phyloP scores from a whole-genome alignment of 2,888 invertebrate genomes.

The Hirtodrosophila confusa region DNA sequence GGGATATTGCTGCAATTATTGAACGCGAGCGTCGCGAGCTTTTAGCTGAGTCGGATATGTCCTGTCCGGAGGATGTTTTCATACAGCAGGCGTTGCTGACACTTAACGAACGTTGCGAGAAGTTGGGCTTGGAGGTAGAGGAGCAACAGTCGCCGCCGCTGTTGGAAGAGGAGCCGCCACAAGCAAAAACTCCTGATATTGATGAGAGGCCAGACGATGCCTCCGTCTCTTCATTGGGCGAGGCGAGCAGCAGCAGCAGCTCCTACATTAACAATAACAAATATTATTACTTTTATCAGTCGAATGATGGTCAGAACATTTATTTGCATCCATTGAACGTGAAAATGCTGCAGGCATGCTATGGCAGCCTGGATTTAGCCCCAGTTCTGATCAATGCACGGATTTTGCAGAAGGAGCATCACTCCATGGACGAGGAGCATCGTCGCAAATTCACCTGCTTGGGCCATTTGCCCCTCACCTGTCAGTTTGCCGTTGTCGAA shows the following conservation, averaged over 20 bases:
- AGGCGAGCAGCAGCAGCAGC: constrained; percentile 49
- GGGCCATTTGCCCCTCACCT: constrained; percentile 94
- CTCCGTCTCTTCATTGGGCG: constrained; percentile 59
- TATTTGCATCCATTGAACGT: constrained; percentile 96
- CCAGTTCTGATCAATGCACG: constrained; percentile 90
- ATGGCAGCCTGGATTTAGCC: constrained; percentile 91
- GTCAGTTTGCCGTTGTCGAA: constrained; percentile 95
- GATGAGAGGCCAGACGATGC: constrained; percentile 61
- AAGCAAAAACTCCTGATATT: constrained; percentile 47
- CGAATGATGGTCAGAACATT: constrained; percentile 95
- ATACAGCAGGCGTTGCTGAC: constrained; percentile 92
- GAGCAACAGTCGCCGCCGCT: constrained; percentile 36
- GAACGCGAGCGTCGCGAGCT: constrained; percentile 90
- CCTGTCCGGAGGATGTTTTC: constrained; percentile 93
- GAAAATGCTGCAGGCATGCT: constrained; percentile 93
- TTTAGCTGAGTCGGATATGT: constrained; percentile 87
- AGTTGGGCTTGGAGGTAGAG: constrained; percentile 62
- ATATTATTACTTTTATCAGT: constrained; percentile 85
- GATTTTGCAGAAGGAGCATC: constrained; percentile 94
- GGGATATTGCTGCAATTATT: constrained; percentile 89
- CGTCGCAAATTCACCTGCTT: constrained; percentile 90
- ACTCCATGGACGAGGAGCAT: constrained; percentile 93
- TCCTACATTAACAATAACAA: constrained; percentile 79
- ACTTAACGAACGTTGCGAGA: constrained; percentile 84
- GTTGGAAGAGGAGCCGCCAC: constrained; percentile 20